Percentiles rank a stretch among this genome's conserved stretches.
phyloP scores from a whole-genome alignment of 1,140 invertebrate species.

The Tetramorium alpestre region DNA sequence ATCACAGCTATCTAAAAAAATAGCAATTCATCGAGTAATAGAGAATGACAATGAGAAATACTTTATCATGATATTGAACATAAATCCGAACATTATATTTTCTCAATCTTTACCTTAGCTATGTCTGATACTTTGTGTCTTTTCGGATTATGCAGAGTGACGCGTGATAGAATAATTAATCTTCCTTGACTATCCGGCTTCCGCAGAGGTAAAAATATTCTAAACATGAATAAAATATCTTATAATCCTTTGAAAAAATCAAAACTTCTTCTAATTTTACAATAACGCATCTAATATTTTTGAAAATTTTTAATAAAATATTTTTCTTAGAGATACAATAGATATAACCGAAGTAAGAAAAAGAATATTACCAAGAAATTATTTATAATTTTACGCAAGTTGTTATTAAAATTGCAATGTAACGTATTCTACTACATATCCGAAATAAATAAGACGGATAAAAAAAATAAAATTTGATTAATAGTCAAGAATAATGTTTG shows the following conservation, averaged over 20 bases:
- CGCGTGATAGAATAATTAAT: slow-evolving; percentile 87
- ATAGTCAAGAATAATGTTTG: not conserved
- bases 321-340: no score
- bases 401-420: not conserved
- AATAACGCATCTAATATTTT: no score
- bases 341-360: not conserved
- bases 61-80: not conserved
- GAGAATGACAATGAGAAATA: not conserved
- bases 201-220: slow-evolving; percentile 87
- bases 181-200: slow-evolving; percentile 85
- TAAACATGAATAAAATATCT: slow-evolving; percentile 66
- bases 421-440: not conserved
- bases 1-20: slow-evolving; percentile 85
- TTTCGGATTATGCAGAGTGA: slow-evolving; percentile 87
- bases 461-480: not conserved
- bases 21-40: not conserved
- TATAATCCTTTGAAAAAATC: not conserved
- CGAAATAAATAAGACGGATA: not conserved
- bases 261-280: not conserved
- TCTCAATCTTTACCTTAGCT: slow-evolving; percentile 84
- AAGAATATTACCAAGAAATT: not conserved
- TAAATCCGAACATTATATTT: not conserved
- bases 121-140: slow-evolving; percentile 86
- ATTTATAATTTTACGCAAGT: not conserved
- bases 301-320: not conserved